These are phyloP conservation scores for Bemisia tabaci DNA, from an alignment of 1,140 invertebrate genomes.

Conservation along the genomic window DNA sequence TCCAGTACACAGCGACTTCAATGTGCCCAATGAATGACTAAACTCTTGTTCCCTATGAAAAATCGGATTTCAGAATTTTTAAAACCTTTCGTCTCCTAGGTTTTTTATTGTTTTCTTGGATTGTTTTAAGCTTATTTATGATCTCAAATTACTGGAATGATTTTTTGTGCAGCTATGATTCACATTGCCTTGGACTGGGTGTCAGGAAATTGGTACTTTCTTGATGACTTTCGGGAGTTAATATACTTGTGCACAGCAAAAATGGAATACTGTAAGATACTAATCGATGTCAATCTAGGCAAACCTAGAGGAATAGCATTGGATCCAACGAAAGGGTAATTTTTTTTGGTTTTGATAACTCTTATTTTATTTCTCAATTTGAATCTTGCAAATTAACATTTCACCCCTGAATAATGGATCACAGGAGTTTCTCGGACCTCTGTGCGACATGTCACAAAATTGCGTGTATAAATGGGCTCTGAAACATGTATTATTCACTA, in stretches of 20 bases:
- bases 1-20: too few species aligned
- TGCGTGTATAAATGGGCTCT: too few species aligned
- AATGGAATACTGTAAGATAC: slow-evolving; percentile 46
- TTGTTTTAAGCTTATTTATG: too few species aligned
- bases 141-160: too few species aligned
- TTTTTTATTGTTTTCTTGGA: too few species aligned
- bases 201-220: slow-evolving; percentile 69
- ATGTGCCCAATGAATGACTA: too few species aligned
- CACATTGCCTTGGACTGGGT: slow-evolving; percentile 75
- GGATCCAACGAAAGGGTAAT: slow-evolving; percentile 59
- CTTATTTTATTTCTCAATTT: neutral
- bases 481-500: too few species aligned
- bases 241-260: slow-evolving; percentile 52
- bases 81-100: too few species aligned
- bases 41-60: too few species aligned
- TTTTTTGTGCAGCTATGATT: slow-evolving; percentile 40
- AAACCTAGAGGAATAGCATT: slow-evolving; percentile 64
- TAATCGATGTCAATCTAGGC: slow-evolving; percentile 50
- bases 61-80: too few species aligned
- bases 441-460: neutral
- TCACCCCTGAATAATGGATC: neutral
- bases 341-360: neutral
- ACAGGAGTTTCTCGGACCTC: neutral
- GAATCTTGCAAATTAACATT: neutral
- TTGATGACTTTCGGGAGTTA: slow-evolving; percentile 56